Conservation (phyloP, 1,140 invertebrate species). For the Drosophila nikananu region DNA sequence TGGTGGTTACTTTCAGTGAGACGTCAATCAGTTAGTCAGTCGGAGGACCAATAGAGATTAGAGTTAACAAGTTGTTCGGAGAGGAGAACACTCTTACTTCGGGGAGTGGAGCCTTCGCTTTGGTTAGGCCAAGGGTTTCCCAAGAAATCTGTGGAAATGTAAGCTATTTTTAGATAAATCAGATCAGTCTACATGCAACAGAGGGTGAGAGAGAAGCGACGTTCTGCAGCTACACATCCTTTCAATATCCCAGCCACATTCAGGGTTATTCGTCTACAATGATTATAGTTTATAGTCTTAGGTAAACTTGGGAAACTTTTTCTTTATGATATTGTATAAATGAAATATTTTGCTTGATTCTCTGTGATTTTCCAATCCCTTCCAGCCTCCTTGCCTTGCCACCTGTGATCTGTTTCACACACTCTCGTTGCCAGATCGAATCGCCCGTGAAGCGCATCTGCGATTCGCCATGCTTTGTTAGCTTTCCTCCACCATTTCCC, state of each 20-base stretch:
- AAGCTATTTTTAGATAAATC: constrained; percentile 2
- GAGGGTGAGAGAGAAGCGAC: too few species aligned
- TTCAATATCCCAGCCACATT: too few species aligned
- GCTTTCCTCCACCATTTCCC: constrained; percentile 16
- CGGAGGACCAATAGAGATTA: constrained; percentile 4
- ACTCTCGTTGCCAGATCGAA: constrained; percentile 14
- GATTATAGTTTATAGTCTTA: too few species aligned
- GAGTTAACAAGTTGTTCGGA: constrained; percentile 31
- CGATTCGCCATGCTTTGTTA: constrained; percentile 46
- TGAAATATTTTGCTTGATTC: too few species aligned
- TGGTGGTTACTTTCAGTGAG: constrained; percentile 13
- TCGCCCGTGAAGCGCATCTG: constrained; percentile 6
- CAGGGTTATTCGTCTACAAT: too few species aligned
- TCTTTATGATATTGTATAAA: too few species aligned
- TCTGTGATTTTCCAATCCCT: neutral
- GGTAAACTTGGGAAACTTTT: too few species aligned
- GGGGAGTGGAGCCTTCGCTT: constrained; percentile 1
- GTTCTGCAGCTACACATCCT: too few species aligned
- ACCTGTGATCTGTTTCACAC: constrained; percentile 15
- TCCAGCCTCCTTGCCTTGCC: neutral
- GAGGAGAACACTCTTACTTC: constrained; percentile 3
- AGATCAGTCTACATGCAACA: too few species aligned
- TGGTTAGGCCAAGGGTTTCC: neutral
- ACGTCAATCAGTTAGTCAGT: constrained; percentile 25
- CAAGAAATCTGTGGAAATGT: neutral